phyloP scores from a whole-genome alignment of 2,888 invertebrate species.

The Willowsia nigromaculata region DNA sequence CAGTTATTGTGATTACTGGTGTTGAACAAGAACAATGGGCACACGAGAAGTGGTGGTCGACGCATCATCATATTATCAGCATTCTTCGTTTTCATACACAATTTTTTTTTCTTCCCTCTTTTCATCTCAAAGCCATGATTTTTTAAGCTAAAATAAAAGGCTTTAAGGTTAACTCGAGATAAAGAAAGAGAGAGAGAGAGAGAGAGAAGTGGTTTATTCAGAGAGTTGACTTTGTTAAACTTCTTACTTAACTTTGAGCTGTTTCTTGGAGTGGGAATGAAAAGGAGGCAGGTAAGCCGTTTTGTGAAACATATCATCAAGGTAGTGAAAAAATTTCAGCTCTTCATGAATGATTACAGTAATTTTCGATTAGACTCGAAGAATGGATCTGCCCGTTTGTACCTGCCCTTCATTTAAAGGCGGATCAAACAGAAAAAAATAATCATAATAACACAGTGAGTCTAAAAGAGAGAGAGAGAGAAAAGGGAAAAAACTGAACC shows the following conservation, averaged over 20 bases:
- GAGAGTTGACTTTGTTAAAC: conserved; percentile 71
- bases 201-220: conserved; percentile 52
- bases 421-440: conserved; percentile 78
- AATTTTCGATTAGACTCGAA: conserved; percentile 78
- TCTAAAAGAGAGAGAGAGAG: conserved; percentile 16
- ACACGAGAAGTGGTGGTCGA: conserved; percentile 72
- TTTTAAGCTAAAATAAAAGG: conserved; percentile 50
- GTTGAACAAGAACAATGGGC: conserved; percentile 73
- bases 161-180: conserved; percentile 56
- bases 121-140: conserved; percentile 52
- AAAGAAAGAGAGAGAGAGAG: conserved; percentile 44
- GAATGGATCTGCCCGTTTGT: conserved; percentile 69
- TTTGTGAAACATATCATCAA: conserved; percentile 79
- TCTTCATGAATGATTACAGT: conserved; percentile 79
- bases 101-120: conserved; percentile 31
- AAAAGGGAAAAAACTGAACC: conserved; percentile 54
- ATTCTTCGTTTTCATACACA: conserved; percentile 30
- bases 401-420: conserved; percentile 78
- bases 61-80: conserved; percentile 59
- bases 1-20: conserved; percentile 68
- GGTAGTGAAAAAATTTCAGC: conserved; percentile 79
- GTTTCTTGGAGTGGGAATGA: conserved; percentile 76
- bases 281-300: conserved; percentile 75
- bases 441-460: conserved; percentile 63
- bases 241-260: conserved; percentile 72